A percentile compares a stretch with the other conserved stretches of the same genome.
Conservation (phyloP, 2,888 invertebrate species). For the Agapostemon virescens region DNA sequence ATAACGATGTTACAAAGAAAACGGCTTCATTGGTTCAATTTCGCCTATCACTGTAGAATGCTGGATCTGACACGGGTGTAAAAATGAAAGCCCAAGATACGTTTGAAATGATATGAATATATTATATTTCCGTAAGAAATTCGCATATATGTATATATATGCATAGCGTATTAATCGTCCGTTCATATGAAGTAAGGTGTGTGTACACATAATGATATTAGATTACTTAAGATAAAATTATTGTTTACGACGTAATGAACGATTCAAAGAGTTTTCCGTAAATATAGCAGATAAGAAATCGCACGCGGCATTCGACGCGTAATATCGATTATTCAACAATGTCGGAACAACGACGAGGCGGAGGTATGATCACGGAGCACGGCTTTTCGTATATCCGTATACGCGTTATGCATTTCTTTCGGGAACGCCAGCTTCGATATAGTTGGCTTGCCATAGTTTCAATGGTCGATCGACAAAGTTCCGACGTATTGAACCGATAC, state of each 20-base stretch:
- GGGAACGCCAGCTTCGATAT: background rate
- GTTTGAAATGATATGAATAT: slow-evolving; percentile 57
- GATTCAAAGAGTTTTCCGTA: slow-evolving; percentile 48
- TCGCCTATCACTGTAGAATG: background rate
- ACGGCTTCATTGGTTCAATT: too few species aligned
- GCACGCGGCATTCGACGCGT: slow-evolving; percentile 29
- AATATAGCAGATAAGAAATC: slow-evolving; percentile 38
- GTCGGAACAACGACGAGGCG: slow-evolving; percentile 38
- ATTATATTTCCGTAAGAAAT: slow-evolving; percentile 75
- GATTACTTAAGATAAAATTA: slow-evolving; percentile 59
- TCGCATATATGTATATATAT: slow-evolving; percentile 72
- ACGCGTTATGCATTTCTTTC: background rate
- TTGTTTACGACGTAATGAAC: slow-evolving; percentile 49
- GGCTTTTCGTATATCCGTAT: background rate
- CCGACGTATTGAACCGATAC: background rate
- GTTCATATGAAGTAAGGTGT: slow-evolving; percentile 53
- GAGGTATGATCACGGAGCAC: slow-evolving; percentile 22
- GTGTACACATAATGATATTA: slow-evolving; percentile 57
- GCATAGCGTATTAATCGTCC: slow-evolving; percentile 67
- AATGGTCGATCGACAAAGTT: background rate
- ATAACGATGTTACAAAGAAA: too few species aligned
- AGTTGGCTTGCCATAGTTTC: slow-evolving; percentile 3
- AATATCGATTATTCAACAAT: slow-evolving; percentile 27
- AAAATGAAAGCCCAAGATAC: slow-evolving; percentile 10
- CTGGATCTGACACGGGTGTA: background rate